These are phyloP conservation scores for Drosophila atroscutellata DNA, from an alignment of 2,888 invertebrate genomes.

Conservation along the genomic window DNA sequence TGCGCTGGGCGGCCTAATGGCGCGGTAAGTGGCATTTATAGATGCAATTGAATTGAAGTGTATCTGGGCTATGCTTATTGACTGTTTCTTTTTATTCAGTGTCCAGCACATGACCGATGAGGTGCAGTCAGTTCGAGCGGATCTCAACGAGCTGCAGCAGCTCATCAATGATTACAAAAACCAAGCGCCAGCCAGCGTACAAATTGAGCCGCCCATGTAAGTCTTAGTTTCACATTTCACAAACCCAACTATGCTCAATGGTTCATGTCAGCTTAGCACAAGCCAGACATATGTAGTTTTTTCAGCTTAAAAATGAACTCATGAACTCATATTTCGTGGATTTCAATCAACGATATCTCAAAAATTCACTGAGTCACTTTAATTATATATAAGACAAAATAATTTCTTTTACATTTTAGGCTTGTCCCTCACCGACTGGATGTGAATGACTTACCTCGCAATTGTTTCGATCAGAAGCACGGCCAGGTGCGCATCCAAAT, in stretches of 20 bases:
- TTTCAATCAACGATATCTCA: neutral
- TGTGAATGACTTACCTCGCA: slow-evolving; percentile 38
- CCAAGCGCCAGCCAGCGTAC: slow-evolving; percentile 1
- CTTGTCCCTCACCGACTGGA: neutral
- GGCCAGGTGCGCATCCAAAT: slow-evolving; percentile 56
- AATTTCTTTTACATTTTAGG: neutral
- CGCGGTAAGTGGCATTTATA: slow-evolving; percentile 49
- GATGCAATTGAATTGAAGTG: neutral
- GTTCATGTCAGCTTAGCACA: no score
- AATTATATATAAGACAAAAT: neutral
- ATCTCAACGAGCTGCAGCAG: slow-evolving; percentile 58
- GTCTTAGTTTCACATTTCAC: slow-evolving; percentile 7
- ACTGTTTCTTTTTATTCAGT: neutral
- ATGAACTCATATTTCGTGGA: neutral
- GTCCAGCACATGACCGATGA: slow-evolving; percentile 54
- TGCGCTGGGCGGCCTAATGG: slow-evolving; percentile 45
- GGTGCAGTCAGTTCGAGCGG: slow-evolving; percentile 27
- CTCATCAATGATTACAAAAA: slow-evolving; percentile 53
- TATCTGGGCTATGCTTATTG: neutral
- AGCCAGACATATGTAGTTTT: neutral
- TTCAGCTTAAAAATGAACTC: no score
- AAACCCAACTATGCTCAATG: neutral
- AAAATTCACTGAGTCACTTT: neutral
- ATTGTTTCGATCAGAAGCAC: slow-evolving; percentile 56
- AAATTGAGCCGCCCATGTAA: slow-evolving; percentile 37